Percentiles rank a stretch among this genome's conserved stretches.
phyloP scores from a whole-genome alignment of 2,888 invertebrate species.

The Hermodice carunculata region DNA sequence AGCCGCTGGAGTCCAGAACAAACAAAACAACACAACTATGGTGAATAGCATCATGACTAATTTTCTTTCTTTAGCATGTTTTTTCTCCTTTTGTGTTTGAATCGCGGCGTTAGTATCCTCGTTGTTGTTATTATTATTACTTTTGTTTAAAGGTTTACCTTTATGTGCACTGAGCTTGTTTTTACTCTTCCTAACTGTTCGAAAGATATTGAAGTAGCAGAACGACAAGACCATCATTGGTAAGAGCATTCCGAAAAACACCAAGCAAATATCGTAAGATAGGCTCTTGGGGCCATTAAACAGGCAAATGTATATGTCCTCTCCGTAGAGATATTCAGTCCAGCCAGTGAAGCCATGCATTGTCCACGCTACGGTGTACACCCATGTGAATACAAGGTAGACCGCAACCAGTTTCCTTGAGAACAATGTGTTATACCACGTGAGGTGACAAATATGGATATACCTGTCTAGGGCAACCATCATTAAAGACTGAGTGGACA shows the following conservation, averaged over 20 bases:
- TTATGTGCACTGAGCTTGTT: neutral
- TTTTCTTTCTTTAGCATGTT: no score
- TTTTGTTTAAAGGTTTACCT: no score
- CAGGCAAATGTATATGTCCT: conserved; percentile 18
- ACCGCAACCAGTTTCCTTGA: neutral
- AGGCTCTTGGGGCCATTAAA: conserved; percentile 22
- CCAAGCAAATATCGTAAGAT: conserved; percentile 27
- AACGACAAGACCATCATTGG: conserved; percentile 24
- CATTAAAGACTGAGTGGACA: conserved; percentile 30
- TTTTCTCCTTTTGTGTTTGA: no score
- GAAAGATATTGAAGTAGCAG: conserved; percentile 30
- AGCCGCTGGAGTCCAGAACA: conserved; percentile 13
- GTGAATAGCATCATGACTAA: conserved; percentile 12
- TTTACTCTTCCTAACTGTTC: conserved; percentile 2
- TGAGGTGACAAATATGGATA: conserved; percentile 16
- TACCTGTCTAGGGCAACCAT: conserved; percentile 33
- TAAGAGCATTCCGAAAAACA: conserved; percentile 26
- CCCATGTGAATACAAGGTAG: conserved; percentile 16
- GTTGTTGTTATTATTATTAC: no score
- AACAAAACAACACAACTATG: conserved; percentile 11
- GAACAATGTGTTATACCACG: conserved; percentile 9
- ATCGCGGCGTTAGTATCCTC: no score
- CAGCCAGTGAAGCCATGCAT: conserved; percentile 34
- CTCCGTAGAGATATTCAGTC: conserved; percentile 26
- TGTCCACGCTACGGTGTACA: conserved; percentile 22